A percentile compares a stretch with the other conserved stretches of the same genome.
These are phyloP conservation scores for Patella depressa DNA, from an alignment of 2,888 invertebrate genomes.

Conservation along the genomic window DNA sequence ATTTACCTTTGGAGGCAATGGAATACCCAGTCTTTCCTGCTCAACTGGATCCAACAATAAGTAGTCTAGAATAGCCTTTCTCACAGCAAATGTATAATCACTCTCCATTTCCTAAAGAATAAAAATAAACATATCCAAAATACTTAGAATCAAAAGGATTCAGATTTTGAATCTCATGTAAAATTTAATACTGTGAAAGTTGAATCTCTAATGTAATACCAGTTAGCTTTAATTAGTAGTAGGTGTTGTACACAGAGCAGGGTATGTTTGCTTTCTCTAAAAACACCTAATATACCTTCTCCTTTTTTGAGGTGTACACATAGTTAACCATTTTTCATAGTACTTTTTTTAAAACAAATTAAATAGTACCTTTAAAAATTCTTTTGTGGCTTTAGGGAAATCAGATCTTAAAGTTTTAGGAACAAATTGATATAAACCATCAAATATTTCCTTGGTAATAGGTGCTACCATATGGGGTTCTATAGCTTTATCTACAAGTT, in stretches of 20 bases:
- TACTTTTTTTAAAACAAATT: too few species aligned
- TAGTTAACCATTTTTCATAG: too few species aligned
- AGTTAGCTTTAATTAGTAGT: too few species aligned
- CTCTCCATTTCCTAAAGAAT: conserved; percentile 75
- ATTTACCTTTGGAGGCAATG: conserved; percentile 61
- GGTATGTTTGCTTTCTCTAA: background rate
- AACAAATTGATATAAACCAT: conserved; percentile 61
- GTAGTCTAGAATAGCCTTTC: conserved; percentile 79
- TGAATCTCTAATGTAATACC: too few species aligned
- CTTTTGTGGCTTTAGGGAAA: conserved; percentile 48
- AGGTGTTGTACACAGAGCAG: too few species aligned
- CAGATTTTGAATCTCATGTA: too few species aligned
- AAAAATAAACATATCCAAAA: conserved; percentile 8
- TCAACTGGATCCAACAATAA: conserved; percentile 80
- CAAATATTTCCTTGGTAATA: conserved; percentile 52
- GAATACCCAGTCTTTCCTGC: conserved; percentile 75
- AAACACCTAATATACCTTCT: too few species aligned
- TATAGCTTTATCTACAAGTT: conserved; percentile 62
- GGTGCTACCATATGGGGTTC: conserved; percentile 63
- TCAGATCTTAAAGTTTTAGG: conserved; percentile 47
- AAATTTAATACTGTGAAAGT: too few species aligned
- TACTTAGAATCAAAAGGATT: too few species aligned
- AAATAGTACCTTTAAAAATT: conserved; percentile 56
- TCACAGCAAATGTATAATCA: conserved; percentile 77
- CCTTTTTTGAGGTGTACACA: too few species aligned